These are phyloP conservation scores for Poecilobothrus nobilitatus DNA, from an alignment of 2,888 invertebrate genomes.

Conservation along the genomic window DNA sequence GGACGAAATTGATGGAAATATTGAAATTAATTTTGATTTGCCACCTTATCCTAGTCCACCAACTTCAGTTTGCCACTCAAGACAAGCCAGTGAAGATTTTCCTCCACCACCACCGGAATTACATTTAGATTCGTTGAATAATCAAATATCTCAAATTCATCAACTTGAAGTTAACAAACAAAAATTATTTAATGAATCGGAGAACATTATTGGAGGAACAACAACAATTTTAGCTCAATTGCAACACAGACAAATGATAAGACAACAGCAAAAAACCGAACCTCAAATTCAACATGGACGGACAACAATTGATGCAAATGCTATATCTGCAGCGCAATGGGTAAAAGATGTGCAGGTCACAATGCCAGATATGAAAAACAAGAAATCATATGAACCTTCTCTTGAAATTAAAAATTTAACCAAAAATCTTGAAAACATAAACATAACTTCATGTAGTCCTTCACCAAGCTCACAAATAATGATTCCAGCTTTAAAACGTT, in stretches of 20 bases:
- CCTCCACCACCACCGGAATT: constrained; percentile 72
- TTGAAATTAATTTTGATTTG: constrained; percentile 47
- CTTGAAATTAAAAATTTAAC: neutral
- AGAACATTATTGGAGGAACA: constrained; percentile 38
- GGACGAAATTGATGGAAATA: constrained; percentile 55
- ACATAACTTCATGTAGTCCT: neutral
- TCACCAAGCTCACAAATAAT: no score
- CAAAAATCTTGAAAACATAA: neutral
- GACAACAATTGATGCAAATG: constrained; percentile 10
- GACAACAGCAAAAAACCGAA: constrained; percentile 38
- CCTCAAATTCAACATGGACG: constrained; percentile 45
- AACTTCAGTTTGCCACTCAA: constrained; percentile 67
- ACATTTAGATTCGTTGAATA: constrained; percentile 57
- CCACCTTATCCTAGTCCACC: constrained; percentile 77
- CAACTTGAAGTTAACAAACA: constrained; percentile 38
- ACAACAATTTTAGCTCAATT: constrained; percentile 53
- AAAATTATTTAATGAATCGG: constrained; percentile 38
- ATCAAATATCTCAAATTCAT: constrained; percentile 50
- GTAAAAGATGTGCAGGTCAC: constrained; percentile 71
- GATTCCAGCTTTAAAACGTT: no score
- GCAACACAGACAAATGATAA: constrained; percentile 54
- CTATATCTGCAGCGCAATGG: constrained; percentile 47
- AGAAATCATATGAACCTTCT: constrained; percentile 27
- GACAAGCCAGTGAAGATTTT: constrained; percentile 82
- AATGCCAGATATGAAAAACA: constrained; percentile 56